Base-by-base conservation (phyloP, 2,113 vertebrate species). In the Malurus cyaneus region DNA sequence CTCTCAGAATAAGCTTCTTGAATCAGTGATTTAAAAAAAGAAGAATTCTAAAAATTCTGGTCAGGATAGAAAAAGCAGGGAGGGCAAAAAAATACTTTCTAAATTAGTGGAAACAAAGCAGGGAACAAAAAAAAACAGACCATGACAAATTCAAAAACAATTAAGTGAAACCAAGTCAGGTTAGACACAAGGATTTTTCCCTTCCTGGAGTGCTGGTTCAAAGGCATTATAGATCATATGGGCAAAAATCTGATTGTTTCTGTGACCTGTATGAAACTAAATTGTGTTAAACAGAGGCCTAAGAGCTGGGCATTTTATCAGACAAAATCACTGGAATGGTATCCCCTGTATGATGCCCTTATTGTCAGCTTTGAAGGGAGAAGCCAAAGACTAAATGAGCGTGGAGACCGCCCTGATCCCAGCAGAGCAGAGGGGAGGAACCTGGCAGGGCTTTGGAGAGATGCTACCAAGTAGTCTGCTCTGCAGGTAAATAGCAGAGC, bases 351-450 rank as follows among this genome's bases (percentile, higher is more conserved):
- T 86, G 89, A 80, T 88, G 64, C 67, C 56, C 61, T 85, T 67
- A 67, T 78, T 86, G 65, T 93, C 90, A 94, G 92, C 76, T 93
- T 93, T 36, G 88, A 81, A 77, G 60, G 83, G 85, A 92, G 82
- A 95, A 96, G 93, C 85, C 86, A 81, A 97, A 84, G 93, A 88
- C 88, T 92, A 95, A 94, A 95, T 80, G 92, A 96, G 96, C 88
- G 19, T 1, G 26, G 92, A 95, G 88, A 78, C 85, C 74, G 82
- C 57, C 9, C 61, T 8, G 90, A 62, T 92, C 94, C 93, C 80
- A 80, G 72, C 74, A 53, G 94, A 90, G 53, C 82, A 50, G 92
- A 94, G 86, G 86, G 80, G 79, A 95, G 94, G 93, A 52, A 83
- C 72, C 12, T 86, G 86, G 95, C 93, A 94, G 64, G 64, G 76